phyloP scores from a whole-genome alignment of 2,888 invertebrate genomes.

The Piscicola geometra region DNA sequence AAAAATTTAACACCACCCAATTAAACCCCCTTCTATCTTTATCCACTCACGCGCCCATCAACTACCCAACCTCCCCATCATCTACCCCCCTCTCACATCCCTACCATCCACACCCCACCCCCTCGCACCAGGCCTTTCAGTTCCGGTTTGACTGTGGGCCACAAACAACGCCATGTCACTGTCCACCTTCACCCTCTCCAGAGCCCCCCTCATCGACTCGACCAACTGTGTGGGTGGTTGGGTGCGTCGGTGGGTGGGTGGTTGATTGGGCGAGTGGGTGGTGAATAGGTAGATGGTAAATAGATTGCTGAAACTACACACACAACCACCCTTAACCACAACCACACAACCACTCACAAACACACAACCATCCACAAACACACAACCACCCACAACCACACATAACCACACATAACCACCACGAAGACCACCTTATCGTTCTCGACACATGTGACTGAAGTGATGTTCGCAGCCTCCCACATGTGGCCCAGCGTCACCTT shows the following conservation, averaged over 20 bases:
- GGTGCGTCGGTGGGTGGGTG: too few relatives aligned
- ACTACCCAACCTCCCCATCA: not conserved
- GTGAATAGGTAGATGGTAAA: not conserved
- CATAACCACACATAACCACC: too few relatives aligned
- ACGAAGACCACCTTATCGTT: slow-evolving; percentile 27
- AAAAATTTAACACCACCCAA: too few relatives aligned
- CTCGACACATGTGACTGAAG: slow-evolving; percentile 33
- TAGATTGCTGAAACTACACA: not conserved
- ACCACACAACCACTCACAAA: not conserved
- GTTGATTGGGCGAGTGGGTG: too few relatives aligned
- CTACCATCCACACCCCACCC: not conserved
- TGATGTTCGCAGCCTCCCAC: slow-evolving; percentile 33
- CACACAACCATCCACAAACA: too few relatives aligned
- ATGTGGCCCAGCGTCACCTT: slow-evolving; percentile 30
- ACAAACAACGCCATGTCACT: slow-evolving; percentile 34
- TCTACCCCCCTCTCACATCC: not conserved
- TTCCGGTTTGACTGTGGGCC: slow-evolving; percentile 21
- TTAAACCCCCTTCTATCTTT: too few relatives aligned
- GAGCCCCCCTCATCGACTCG: slow-evolving; percentile 26
- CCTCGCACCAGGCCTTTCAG: slow-evolving; percentile 32
- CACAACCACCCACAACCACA: too few relatives aligned
- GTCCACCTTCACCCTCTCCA: slow-evolving; percentile 34
- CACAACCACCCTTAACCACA: not conserved
- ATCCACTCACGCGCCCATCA: not conserved
- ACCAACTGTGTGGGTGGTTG: slow-evolving; percentile 19